Base-by-base conservation (phyloP, 2,888 invertebrate genomes). In the Pachymerium ferrugineum region DNA sequence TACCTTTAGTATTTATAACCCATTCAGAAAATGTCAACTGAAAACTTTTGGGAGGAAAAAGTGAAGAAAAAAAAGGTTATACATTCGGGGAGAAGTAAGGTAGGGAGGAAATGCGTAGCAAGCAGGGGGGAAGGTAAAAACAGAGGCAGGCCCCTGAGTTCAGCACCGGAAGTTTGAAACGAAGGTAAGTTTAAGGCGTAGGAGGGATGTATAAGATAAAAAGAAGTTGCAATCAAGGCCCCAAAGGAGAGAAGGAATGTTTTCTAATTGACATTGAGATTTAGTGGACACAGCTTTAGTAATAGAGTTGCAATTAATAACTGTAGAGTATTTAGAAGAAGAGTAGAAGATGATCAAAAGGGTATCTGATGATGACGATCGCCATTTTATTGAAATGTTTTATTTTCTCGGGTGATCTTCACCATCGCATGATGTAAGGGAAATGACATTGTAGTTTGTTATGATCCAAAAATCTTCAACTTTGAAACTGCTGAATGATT, bases 181-280 rank as follows among this genome's bases (percentile, higher is more conserved):
- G n/a, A n/a, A n/a, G n/a, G n/a, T n/a, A n/a, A n/a, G n/a, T n/a
- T 25, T 54, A 54, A 8, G 54, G 6, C 22, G 3, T 25, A 25
- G 54, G 54, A 54, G 54, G 54, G 28, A 54, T 54, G 54, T 54
- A 54, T 25, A 47, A 25, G 22, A 54, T 28, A 54, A 25, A 25
- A 54, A 54, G 54, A 54, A 54, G 54, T 54, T 54, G 54, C 54
- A 54, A 54, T 54, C 54, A 54, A 54, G 54, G 54, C 54, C 54
- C 54, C 54, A 25, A 54, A 54, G 54, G 54, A 54, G n/a, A n/a
- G n/a, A n/a, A n/a, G 54, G 54, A 54, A 3, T 54, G 6, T 38
- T n/a, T n/a, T n/a, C n/a, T n/a, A n/a, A 54, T 54, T 54, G 54
- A 54, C 54, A 54, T 54, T 54, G 54, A 54, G n/a, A n/a, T 25